Evolutionary conservation across 2,888 invertebrate genomes (phyloP), one percentile per base, ranked within the genome.

Genomic region (Apodemia duryi): DNA sequence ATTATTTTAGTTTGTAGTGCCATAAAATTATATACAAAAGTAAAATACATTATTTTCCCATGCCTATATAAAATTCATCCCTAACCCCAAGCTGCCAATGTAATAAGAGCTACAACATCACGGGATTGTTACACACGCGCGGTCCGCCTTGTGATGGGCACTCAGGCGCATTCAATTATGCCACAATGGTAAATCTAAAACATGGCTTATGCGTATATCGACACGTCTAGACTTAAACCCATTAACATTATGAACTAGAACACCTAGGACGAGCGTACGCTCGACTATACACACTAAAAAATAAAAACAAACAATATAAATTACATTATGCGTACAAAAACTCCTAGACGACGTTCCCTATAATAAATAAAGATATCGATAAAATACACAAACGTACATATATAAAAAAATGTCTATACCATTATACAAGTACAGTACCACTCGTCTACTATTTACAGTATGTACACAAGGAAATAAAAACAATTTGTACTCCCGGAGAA

Each of bases 401-500:
- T 84, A 89, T 86, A 82, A 81, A 86, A 87, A 86, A 82, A 79
- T 67, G 65, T 66, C 64, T 68, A 81, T 81, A 82, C 81, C 82
- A 78, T 82, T 83, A 86, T 83, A 86, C 81, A 85, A 79, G 80
- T 78, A 80, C 78, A 81, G 80, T 80, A 79, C 79, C 77, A 78
- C 76, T 79, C 11, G 78, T 78, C 77, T 81, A 78, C 77, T 92
- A 92, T 91, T 86, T 92, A 92, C 91, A 92, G 83, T 92, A 92
- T 92, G 85, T 92, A 92, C 92, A 92, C 43, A 43, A 43, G 43
- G 4, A 90, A 91, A 91, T 88, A 91, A 88, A 91, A 91, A 91
- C 89, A 91, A 90, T 92, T 92, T 92, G 92, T 92, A 92, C 92
- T 92, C 89, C 91, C 90, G 88, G 91, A 91, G 79, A 89, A 88